Evolutionary conservation across 1,140 invertebrate genomes (phyloP), one percentile per base, ranked within the genome.

Genomic region (Aphelinus certus): DNA sequence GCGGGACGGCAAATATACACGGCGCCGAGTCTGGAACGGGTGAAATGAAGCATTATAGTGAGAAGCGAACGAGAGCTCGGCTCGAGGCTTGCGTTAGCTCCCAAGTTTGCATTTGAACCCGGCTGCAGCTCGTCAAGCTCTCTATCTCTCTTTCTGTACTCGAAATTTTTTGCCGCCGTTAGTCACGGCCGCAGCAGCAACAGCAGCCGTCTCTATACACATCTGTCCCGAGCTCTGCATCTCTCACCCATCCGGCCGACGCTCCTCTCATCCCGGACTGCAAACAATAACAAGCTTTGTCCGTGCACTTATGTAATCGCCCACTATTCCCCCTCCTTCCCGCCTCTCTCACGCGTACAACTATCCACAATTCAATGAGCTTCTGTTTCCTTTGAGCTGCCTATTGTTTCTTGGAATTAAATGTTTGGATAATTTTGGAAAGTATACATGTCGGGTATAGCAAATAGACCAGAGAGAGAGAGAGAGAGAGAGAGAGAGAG

Each of bases 261-360:
- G 26, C 26, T 26, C 26, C 26, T 26, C 60, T 67, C 70, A 48
- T 77, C 66, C 47, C 63, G 57, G 26, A 26, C 26, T 68, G 51
- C 76, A 75, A 75, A 77, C 72, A 77, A 77, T 77, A 74, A 74
- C 72, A 60, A 74, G 51, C 67, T 66, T 74, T 77, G 72, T 77
- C 60, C 51, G 48, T 77, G 60, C 47, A 47, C 49, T 77, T 64
- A 64, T 64, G 67, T 66, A 71, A 74, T 49, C n/a, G 9, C 51
- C 10, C 61, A 53, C 51, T 53, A 9, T 53, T 53, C 51, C 4
- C 4, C 51, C 9, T 53, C 51, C 9, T 9, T 53, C 9, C 9
- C 51, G 4, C 4, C 51, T 53, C 51, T 53, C 51, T 26, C 51
- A 53, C 51, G 51, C 9, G 51, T 53, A 4, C 9, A 9, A 9